A percentile compares a stretch with the other conserved stretches of the same genome.
Evolutionary conservation across 2,797 vertebrate genomes (phyloP).

Genomic region (Vireo griseus): DNA sequence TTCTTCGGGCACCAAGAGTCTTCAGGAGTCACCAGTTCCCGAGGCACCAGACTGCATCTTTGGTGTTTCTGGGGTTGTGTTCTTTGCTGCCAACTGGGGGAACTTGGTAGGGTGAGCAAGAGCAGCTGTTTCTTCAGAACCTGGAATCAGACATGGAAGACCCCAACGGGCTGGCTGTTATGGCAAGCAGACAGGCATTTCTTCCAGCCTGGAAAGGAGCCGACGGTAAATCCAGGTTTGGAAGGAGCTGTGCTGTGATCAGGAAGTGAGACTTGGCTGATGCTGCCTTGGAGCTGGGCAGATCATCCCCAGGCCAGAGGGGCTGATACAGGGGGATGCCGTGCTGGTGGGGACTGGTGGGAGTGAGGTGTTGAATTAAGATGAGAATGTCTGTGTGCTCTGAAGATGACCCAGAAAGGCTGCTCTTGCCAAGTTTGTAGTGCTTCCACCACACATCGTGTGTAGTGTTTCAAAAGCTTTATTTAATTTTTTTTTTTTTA

Average conservation of each 20-base stretch:
- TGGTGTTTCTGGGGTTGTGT: rapidly evolving
- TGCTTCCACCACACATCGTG: not conserved
- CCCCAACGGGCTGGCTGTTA: not conserved
- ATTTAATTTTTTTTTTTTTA: not conserved
- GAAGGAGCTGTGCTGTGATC: not conserved
- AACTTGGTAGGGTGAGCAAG: not conserved
- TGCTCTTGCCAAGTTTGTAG: not conserved
- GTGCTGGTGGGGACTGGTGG: not conserved
- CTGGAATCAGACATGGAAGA: not conserved
- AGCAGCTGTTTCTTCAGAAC: not conserved
- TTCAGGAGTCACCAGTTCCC: not conserved
- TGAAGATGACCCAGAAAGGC: not conserved
- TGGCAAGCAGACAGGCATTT: not conserved
- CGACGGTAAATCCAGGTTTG: rapidly evolving
- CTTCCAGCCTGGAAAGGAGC: not conserved
- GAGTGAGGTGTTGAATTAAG: not conserved
- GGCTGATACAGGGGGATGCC: not conserved
- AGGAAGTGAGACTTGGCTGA: not conserved
- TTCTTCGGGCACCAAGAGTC: not conserved
- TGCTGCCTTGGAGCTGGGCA: not conserved
- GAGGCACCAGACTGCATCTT: not conserved
- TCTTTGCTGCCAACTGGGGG: not conserved
- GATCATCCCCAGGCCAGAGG: not conserved
- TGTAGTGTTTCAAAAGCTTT: not conserved
- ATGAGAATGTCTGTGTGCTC: not conserved